phyloP scores from a whole-genome alignment of 1,140 invertebrate genomes.

The Eurytemora carolleeae region DNA sequence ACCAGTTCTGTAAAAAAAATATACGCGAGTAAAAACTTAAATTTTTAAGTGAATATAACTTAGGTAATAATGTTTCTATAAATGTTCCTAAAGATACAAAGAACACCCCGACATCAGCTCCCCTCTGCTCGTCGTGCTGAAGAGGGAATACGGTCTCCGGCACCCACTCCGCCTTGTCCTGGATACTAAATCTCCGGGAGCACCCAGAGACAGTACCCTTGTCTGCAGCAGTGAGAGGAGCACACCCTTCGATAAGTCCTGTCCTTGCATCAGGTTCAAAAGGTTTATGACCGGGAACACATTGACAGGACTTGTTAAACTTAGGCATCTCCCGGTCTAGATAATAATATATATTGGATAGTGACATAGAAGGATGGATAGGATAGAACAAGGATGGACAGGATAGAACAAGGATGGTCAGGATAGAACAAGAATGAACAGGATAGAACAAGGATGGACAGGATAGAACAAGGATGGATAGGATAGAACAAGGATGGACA shows the following conservation, averaged over 20 bases:
- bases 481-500: too few relatives aligned
- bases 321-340: slow-evolving; percentile 2
- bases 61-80: too few relatives aligned
- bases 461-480: too few relatives aligned
- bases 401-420: too few relatives aligned
- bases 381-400: too few relatives aligned
- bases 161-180: slow-evolving; percentile 4
- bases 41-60: too few relatives aligned
- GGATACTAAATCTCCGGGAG: slow-evolving; percentile 1
- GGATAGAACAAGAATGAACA: too few relatives aligned
- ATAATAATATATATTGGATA: too few relatives aligned
- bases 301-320: slow-evolving; percentile 13
- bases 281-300: slow-evolving; percentile 11
- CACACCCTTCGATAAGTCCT: slow-evolving; percentile 13
- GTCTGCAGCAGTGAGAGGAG: slow-evolving; percentile 6
- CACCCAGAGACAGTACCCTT: slow-evolving; percentile 8
- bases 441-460: too few relatives aligned
- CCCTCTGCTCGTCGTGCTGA: neutral
- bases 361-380: too few relatives aligned
- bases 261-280: slow-evolving; percentile 11
- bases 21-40: too few relatives aligned
- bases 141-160: slow-evolving; percentile 4
- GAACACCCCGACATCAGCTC: neutral
- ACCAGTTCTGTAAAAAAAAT: too few relatives aligned
- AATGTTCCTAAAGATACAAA: neutral